These are phyloP conservation scores for Porites evermanni DNA, from an alignment of 92 coral and sea anemone species.

Conservation along the genomic window DNA sequence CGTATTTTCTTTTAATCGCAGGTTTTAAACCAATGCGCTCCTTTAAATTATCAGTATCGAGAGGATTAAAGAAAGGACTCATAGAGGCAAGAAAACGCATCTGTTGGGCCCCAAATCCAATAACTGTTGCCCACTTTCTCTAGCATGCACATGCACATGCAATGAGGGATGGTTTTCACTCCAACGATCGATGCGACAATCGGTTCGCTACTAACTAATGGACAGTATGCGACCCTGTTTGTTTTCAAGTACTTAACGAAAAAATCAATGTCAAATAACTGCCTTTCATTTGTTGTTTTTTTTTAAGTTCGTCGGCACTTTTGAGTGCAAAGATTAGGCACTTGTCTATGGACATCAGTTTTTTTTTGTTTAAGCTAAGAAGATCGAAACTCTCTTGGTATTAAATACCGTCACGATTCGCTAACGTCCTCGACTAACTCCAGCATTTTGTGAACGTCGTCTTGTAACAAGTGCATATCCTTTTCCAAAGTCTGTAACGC, in stretches of 20 bases:
- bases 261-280: no score
- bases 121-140: not conserved
- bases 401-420: constrained; percentile 64
- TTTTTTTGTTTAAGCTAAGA: constrained; percentile 17
- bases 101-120: not conserved
- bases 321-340: not conserved
- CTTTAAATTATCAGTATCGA: not conserved
- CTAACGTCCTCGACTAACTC: constrained; percentile 91
- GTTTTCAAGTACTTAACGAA: not conserved
- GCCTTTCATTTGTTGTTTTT: not conserved
- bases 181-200: not conserved
- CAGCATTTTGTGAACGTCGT: constrained; percentile 87
- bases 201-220: no score
- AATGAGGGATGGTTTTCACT: not conserved
- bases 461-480: constrained; percentile 88
- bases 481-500: constrained; percentile 75
- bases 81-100: not conserved
- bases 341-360: not conserved
- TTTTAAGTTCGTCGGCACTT: not conserved
- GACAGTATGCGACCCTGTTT: not conserved
- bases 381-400: not conserved
- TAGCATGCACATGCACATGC: not conserved
- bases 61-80: not conserved
- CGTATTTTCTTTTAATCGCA: constrained; percentile 13
- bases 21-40: constrained; percentile 6